phyloP scores from a whole-genome alignment of 2,797 vertebrate species.

The Tangara arthus region DNA sequence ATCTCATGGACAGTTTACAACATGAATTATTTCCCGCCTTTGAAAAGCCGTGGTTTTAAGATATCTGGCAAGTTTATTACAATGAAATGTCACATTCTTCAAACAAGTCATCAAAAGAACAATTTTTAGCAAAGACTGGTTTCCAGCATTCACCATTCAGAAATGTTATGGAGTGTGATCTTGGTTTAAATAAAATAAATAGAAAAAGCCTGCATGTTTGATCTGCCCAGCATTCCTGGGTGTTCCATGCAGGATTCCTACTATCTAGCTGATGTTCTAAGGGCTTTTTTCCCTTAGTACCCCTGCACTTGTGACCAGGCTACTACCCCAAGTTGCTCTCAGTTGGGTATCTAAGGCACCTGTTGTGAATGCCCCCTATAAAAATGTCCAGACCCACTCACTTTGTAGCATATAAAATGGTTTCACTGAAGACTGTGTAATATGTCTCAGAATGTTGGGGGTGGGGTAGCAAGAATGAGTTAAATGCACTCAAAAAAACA shows the following conservation, averaged over 20 bases:
- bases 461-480: background rate
- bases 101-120: constrained; percentile 3
- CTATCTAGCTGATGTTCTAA: background rate
- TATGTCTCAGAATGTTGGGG: background rate
- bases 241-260: background rate
- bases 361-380: background rate
- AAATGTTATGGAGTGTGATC: background rate
- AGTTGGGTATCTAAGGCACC: background rate
- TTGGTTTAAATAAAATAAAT: background rate
- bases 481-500: background rate
- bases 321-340: background rate
- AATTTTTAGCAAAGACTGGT: constrained; percentile 16
- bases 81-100: constrained; percentile 4
- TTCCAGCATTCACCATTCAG: background rate
- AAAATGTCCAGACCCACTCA: background rate
- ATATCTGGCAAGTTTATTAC: constrained; percentile 20
- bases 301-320: background rate
- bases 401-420: background rate
- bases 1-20: constrained; percentile 26
- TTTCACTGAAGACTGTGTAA: background rate
- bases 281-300: background rate
- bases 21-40: constrained; percentile 30
- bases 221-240: background rate
- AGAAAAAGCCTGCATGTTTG: background rate
- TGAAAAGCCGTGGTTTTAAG: background rate